Base-by-base conservation (phyloP, 2,113 vertebrate genomes). In the Grammomys surdaster region DNA sequence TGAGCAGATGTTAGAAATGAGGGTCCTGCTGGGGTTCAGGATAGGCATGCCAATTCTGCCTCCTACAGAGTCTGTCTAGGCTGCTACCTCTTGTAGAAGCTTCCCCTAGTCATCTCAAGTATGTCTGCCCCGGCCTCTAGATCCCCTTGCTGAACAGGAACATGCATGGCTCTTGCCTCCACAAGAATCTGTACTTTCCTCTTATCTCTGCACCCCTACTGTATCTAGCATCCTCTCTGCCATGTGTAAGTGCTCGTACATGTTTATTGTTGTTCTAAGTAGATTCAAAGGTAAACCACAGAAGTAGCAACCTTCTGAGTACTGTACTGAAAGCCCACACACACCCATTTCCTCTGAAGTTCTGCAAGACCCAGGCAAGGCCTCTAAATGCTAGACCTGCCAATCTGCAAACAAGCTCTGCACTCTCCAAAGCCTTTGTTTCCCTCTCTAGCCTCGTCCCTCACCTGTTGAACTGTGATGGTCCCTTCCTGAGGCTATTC, bases 201-300 rank as follows among this genome's bases (percentile, higher is more conserved):
- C 56, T 88, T 31, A 12, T 36, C 54, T 48, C 65, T 36, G 28
- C 11, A 11, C 19, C 1, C 5, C 69, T 2, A 5, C 1, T 4
- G 7, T 7, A 24, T 3, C 3, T 11, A 13, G 8, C 17, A 67
- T 36, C 6, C 6, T 17, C 43, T 46, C 51, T 51, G 8, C 31
- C 28, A 31, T 51, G 26, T 1, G 9, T 1, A 0, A 54, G 22
- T 1, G 56, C 56, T 85, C 56, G 28, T 3, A 7, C 0, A 0
- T 10, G 33, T n/a, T 90, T n/a, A 81, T 13, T 54, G n/a, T 36
- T 54, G 20, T 65, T 78, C 28, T 12, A 2, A 51, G 78, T 0
- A 5, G 0, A 24, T 17, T 90, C 51, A 22, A 7, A 0, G 20
- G 36, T 65, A 73, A 81, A 73, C 77, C 67, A 73, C 9, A 67